Evolutionary conservation across 2,113 vertebrate genomes (phyloP).

Genomic region (Psilopsiagon aurifrons): DNA sequence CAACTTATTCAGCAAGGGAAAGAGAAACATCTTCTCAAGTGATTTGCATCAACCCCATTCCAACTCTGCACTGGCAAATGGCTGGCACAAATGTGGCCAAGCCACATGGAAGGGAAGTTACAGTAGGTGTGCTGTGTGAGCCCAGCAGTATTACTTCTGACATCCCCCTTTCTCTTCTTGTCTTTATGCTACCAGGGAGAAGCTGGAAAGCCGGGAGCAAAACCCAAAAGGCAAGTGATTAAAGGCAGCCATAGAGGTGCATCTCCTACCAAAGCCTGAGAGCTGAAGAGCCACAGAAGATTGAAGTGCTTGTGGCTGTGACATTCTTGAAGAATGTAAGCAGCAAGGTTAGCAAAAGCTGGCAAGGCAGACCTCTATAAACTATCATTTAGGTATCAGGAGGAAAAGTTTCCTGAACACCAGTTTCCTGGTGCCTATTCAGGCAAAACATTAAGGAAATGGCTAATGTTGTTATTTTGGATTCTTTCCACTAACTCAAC

Average conservation of each 20-base stretch:
- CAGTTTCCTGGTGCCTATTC: not conserved
- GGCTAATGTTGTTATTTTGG: not conserved
- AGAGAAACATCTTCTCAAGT: not conserved
- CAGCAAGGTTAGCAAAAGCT: not conserved
- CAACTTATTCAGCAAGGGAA: not conserved
- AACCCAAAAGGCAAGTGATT: not conserved
- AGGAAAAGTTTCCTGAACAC: not conserved
- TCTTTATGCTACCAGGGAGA: not conserved
- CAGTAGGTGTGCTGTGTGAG: fast-evolving
- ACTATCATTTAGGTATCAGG: not conserved
- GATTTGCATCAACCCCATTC: not conserved
- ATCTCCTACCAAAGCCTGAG: not conserved
- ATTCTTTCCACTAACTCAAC: not conserved
- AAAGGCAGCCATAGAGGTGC: not conserved
- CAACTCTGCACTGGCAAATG: not conserved
- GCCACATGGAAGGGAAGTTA: not conserved
- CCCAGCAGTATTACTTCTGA: not conserved
- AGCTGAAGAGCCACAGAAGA: not conserved
- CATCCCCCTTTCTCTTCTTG: not conserved
- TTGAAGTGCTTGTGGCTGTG: not conserved
- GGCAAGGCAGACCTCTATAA: not conserved
- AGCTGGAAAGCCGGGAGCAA: not conserved
- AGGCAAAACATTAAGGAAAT: not conserved
- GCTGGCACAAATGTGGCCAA: not conserved
- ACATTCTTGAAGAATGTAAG: not conserved